Conservation (phyloP, 2,888 invertebrate species). For the Odontocolon sp. region DNA sequence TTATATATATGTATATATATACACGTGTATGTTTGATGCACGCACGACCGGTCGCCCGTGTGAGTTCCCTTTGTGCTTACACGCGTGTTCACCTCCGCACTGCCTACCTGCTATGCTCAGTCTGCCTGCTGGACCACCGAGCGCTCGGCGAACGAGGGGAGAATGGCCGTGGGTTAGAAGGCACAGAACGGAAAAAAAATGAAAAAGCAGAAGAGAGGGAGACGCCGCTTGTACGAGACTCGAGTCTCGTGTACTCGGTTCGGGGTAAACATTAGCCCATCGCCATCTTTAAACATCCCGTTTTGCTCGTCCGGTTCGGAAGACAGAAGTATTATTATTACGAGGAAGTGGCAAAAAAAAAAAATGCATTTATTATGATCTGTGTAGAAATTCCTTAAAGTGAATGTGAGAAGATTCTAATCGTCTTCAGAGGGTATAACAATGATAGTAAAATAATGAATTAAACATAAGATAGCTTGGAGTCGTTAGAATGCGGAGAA, state of each 20-base stretch:
- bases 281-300: constrained; percentile 75
- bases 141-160: constrained; percentile 45
- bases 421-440: no score
- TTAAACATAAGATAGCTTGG: no score
- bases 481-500: no score
- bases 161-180: constrained; percentile 57
- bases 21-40: constrained; percentile 34
- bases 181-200: constrained; percentile 36
- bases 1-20: constrained; percentile 52
- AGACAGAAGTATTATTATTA: constrained; percentile 2
- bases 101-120: constrained; percentile 39
- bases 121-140: constrained; percentile 39
- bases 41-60: constrained; percentile 50
- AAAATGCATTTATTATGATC: neutral
- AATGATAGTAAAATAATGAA: no score
- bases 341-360: constrained; percentile 16
- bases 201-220: constrained; percentile 30
- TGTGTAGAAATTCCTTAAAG: neutral
- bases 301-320: constrained; percentile 1
- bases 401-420: neutral
- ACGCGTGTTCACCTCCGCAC: constrained; percentile 61
- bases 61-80: constrained; percentile 62
- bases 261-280: constrained; percentile 66
- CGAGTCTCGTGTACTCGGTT: constrained; percentile 17
- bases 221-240: constrained; percentile 23